Evolutionary conservation across 2,797 vertebrate species (phyloP).

Genomic region (Syngnathus rostellatus): DNA sequence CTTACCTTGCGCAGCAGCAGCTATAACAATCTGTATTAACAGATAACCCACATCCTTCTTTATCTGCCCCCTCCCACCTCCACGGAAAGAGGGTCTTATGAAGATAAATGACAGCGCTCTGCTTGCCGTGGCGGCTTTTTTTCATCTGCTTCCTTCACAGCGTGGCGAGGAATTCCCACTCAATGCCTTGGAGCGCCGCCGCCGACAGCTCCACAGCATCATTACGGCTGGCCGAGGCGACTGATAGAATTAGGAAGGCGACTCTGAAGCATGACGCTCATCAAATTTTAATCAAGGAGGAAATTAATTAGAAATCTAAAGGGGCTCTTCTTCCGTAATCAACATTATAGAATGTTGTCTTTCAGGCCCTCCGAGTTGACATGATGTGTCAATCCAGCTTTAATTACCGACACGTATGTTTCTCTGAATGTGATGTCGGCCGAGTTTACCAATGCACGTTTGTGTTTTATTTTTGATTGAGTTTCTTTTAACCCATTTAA

Average conservation of each 20-base stretch:
- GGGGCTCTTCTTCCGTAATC: conserved; percentile 17
- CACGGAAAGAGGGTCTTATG: conserved; percentile 37
- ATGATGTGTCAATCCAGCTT: background rate
- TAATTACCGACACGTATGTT: background rate
- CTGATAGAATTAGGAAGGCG: conserved; percentile 4
- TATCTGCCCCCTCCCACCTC: conserved; percentile 13
- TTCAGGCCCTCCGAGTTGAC: conserved; percentile 4
- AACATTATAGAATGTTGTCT: conserved; percentile 21
- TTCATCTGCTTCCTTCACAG: conserved; percentile 35
- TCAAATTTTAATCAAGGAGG: conserved; percentile 38
- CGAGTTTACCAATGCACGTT: background rate
- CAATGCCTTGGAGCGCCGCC: conserved; percentile 17
- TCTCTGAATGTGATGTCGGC: background rate
- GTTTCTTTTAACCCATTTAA: too few relatives aligned
- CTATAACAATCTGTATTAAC: conserved; percentile 40
- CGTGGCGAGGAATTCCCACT: conserved; percentile 22
- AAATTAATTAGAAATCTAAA: conserved; percentile 31
- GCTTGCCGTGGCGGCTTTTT: conserved; percentile 22
- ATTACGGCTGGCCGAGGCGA: conserved; percentile 8
- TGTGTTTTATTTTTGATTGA: background rate
- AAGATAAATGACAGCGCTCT: conserved; percentile 51
- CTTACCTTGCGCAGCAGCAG: conserved; percentile 21
- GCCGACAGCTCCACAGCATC: conserved; percentile 17
- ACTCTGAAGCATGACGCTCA: conserved; percentile 28
- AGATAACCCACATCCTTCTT: conserved; percentile 36